A percentile compares a stretch with the other conserved stretches of the same genome.
Conservation (phyloP, 2,888 invertebrate species). For the Nomada fabriciana region DNA sequence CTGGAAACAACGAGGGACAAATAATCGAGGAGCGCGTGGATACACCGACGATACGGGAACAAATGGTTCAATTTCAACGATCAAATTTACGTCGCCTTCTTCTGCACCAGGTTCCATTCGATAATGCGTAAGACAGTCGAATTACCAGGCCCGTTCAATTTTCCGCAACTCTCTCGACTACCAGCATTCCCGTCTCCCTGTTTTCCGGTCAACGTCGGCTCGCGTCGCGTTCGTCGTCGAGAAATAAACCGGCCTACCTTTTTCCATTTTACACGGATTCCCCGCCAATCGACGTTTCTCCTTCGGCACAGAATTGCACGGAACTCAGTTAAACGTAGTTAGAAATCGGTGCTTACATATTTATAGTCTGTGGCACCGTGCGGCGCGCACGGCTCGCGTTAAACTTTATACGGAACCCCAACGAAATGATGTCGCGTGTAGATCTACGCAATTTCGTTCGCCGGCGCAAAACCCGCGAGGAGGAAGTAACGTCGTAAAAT, state of each 20-base stretch:
- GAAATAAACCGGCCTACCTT: conserved; percentile 20
- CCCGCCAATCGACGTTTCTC: background rate
- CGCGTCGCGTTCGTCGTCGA: background rate
- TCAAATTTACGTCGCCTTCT: conserved; percentile 34
- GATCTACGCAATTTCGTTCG: conserved; percentile 20
- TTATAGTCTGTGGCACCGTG: background rate
- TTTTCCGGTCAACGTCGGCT: background rate
- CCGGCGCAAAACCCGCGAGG: conserved; percentile 10
- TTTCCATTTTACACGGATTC: conserved; percentile 5
- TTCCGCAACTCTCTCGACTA: conserved; percentile 6
- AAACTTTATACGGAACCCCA: background rate
- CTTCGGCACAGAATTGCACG: background rate
- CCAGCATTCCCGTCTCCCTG: conserved; percentile 18
- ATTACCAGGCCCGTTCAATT: conserved; percentile 21
- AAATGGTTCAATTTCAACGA: conserved; percentile 36
- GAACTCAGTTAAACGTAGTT: conserved; percentile 19
- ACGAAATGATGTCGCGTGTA: conserved; percentile 17
- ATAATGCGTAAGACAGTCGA: conserved; percentile 11
- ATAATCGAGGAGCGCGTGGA: conserved; percentile 14
- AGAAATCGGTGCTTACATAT: conserved; percentile 19
- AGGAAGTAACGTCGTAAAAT: conserved; percentile 54
- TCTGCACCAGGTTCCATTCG: conserved; percentile 1
- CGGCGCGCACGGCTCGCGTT: background rate
- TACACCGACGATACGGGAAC: conserved; percentile 6
- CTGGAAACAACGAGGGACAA: conserved; percentile 2